Evolutionary conservation across 1,140 invertebrate species (phyloP).

Genomic region (Acromyrmex heyeri): DNA sequence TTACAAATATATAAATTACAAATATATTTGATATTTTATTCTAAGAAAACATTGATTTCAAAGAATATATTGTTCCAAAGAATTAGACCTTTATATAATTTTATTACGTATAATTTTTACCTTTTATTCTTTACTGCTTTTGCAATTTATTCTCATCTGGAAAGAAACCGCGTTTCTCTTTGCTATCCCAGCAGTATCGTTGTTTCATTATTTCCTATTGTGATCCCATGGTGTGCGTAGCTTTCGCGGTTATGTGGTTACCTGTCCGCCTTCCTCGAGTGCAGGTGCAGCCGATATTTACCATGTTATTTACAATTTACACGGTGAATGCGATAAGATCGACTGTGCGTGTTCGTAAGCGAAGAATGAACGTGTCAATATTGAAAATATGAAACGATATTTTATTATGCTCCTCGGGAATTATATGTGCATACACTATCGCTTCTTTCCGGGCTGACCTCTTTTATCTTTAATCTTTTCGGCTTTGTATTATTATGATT

Average conservation of each 20-base stretch:
- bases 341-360: not conserved
- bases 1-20: not conserved
- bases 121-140: not conserved
- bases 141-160: conserved; percentile 16
- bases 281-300: conserved; percentile 48
- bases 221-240: conserved; percentile 32
- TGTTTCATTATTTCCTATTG: conserved; percentile 58
- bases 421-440: conserved; percentile 3
- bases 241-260: conserved; percentile 51
- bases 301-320: conserved; percentile 61
- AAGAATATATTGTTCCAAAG: not conserved
- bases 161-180: conserved; percentile 12
- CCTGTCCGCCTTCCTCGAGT: conserved; percentile 27
- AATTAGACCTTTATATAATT: not conserved
- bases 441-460: not conserved
- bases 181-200: conserved; percentile 16
- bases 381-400: conserved; percentile 53
- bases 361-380: conserved; percentile 42
- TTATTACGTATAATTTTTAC: conserved; percentile 1
- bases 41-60: not conserved
- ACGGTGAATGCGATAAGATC: conserved; percentile 42
- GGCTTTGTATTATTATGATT: not conserved
- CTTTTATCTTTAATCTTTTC: not conserved
- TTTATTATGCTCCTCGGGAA: conserved; percentile 29
- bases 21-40: not conserved